A percentile compares a stretch with the other conserved stretches of the same genome.
These are phyloP conservation scores for Chitala chitala DNA, from an alignment of 2,113 vertebrate species.

Conservation along the genomic window DNA sequence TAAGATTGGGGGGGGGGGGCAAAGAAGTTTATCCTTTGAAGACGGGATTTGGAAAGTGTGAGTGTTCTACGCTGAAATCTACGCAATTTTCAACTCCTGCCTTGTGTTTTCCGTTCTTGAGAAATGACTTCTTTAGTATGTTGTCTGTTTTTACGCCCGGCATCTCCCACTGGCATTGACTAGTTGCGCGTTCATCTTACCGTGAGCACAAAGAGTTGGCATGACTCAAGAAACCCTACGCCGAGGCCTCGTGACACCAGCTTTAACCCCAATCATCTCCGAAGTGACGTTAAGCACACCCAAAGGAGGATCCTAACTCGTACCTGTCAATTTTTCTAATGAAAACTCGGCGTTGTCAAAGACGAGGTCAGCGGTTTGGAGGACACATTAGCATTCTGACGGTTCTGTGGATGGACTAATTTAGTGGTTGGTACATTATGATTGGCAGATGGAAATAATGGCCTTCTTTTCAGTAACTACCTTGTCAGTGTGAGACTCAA, in stretches of 20 bases:
- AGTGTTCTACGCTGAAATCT: too few relatives aligned
- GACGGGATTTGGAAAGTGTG: too few relatives aligned
- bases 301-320: neutral
- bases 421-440: slow-evolving; percentile 1
- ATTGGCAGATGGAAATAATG: slow-evolving; percentile 4
- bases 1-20: too few relatives aligned
- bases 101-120: too few relatives aligned
- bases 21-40: too few relatives aligned
- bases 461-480: neutral
- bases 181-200: neutral
- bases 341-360: neutral
- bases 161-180: too few relatives aligned
- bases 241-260: neutral
- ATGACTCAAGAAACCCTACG: neutral
- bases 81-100: too few relatives aligned
- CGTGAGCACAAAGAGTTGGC: too few relatives aligned
- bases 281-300: neutral
- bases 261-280: neutral
- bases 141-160: too few relatives aligned
- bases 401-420: neutral
- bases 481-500: neutral
- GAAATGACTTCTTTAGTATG: too few relatives aligned
- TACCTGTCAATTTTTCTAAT: neutral
- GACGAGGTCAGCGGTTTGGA: neutral
- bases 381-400: neutral